Percentiles rank a stretch among this genome's conserved stretches.
phyloP scores from a whole-genome alignment of 1,140 invertebrate species.

The Caenorhabditis brenneri region DNA sequence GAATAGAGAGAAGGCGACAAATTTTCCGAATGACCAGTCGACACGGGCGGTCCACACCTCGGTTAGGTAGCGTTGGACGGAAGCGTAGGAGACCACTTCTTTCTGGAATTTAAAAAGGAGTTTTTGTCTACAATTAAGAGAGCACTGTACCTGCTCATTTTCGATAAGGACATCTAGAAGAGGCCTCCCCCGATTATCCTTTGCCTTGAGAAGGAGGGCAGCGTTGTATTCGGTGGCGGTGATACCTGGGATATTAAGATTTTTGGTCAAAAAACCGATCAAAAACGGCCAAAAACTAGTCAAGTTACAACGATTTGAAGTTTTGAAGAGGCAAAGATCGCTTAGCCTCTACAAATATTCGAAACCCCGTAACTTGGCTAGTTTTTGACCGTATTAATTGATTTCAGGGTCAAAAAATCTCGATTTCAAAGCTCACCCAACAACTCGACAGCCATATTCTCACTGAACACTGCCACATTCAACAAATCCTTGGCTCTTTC shows the following conservation, averaged over 20 bases:
- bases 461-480: conserved; percentile 90
- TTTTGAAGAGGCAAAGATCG: no score
- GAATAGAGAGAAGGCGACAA: conserved; percentile 84
- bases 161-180: conserved; percentile 97
- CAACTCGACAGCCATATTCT: conserved; percentile 94
- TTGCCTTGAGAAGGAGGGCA: conserved; percentile 86
- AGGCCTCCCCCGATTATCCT: conserved; percentile 87
- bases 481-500: conserved; percentile 94
- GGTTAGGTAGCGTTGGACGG: conserved; percentile 77
- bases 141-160: conserved; percentile 87
- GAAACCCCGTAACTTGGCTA: no score
- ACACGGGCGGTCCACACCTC: conserved; percentile 94
- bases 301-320: no score
- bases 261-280: no score
- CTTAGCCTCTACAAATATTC: no score
- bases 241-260: conserved; percentile 74
- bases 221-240: conserved; percentile 91
- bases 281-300: no score
- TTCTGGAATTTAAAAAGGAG: conserved; percentile 57
- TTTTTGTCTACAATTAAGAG: no score
- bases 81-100: conserved; percentile 71
- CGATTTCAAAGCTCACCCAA: no score
- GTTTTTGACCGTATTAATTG: no score
- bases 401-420: no score
- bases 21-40: conserved; percentile 91